Conservation (phyloP, 23 tunicate species). For the Styela clava region DNA sequence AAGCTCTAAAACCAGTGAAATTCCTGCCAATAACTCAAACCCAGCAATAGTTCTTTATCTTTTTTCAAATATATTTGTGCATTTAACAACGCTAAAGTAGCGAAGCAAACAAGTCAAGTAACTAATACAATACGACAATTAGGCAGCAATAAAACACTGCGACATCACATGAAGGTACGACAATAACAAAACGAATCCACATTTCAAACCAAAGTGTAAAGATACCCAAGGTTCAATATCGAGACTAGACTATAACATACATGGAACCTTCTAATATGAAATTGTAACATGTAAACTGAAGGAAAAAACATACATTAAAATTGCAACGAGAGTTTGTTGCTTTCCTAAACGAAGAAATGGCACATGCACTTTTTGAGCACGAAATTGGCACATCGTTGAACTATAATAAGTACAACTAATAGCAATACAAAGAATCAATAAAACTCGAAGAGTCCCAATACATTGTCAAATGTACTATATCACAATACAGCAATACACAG, state of each 20-base stretch:
- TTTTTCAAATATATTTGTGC: background rate
- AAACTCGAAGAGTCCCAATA: background rate
- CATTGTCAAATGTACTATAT: background rate
- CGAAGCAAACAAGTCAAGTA: background rate
- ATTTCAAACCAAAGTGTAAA: no score
- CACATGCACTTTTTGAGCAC: background rate
- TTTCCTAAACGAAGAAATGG: background rate
- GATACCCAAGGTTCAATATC: no score
- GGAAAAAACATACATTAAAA: background rate
- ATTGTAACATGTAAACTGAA: no score
- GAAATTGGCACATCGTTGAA: background rate
- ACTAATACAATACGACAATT: background rate
- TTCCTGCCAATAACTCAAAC: no score
- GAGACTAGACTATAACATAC: no score
- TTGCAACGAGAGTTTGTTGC: background rate
- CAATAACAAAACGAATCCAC: no score
- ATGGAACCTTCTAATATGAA: no score
- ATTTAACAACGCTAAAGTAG: background rate
- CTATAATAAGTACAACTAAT: background rate
- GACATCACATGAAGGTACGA: no score
- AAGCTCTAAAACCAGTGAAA: no score
- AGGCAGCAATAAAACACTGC: background rate
- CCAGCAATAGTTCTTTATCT: no score
- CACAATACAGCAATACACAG: background rate
- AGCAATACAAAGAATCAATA: background rate